Percentiles rank a stretch among this genome's conserved stretches.
These are phyloP conservation scores for Silurus lanzhouensis DNA, from an alignment of 2,797 vertebrate genomes.

Conservation along the genomic window DNA sequence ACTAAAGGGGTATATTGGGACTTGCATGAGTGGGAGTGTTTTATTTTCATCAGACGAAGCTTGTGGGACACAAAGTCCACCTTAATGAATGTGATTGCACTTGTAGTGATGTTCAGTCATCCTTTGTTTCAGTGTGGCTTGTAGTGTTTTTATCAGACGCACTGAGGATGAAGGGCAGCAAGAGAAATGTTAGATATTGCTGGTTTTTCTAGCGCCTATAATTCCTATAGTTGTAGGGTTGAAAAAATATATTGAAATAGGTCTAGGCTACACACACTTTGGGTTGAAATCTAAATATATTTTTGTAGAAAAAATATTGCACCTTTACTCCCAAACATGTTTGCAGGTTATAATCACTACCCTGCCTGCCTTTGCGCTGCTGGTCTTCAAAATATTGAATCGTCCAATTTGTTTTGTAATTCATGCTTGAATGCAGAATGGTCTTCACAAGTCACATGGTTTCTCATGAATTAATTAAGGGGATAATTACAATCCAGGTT, in stretches of 20 bases:
- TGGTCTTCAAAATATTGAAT: slow-evolving; percentile 2
- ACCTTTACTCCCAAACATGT: not conserved
- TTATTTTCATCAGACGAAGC: not conserved
- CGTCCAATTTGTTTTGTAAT: not conserved
- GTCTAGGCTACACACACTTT: not conserved
- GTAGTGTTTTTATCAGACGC: not conserved
- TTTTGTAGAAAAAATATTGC: not conserved
- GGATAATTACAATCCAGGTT: slow-evolving; percentile 50
- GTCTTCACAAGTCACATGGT: slow-evolving; percentile 25
- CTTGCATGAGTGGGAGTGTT: not conserved
- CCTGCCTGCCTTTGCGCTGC: not conserved
- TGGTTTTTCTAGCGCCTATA: not conserved
- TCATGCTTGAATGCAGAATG: slow-evolving; percentile 13
- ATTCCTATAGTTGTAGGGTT: not conserved
- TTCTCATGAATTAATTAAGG: slow-evolving; percentile 46
- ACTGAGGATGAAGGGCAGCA: not conserved
- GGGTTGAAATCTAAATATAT: not conserved
- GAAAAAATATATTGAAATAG: not conserved
- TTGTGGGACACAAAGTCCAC: not conserved
- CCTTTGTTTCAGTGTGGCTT: not conserved
- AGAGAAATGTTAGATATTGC: not conserved
- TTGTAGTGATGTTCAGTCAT: not conserved
- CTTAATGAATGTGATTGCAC: not conserved
- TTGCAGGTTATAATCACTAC: not conserved
- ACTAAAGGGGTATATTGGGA: not conserved